Base-by-base conservation (phyloP, 2,888 invertebrate genomes). In the Miltochrista miniata region DNA sequence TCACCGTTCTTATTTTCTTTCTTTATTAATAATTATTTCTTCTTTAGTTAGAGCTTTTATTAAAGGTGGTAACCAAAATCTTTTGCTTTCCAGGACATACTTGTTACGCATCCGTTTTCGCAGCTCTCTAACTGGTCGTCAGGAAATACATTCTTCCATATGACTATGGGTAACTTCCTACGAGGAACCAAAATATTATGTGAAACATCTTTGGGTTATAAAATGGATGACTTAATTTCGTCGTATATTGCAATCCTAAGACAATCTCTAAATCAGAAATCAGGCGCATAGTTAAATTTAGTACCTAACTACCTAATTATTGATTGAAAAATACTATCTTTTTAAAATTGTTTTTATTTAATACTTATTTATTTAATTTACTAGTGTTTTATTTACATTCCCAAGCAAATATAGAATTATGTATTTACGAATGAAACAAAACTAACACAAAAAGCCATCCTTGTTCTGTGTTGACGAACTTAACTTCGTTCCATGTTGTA, bases 51-150 rank as follows among this genome's bases (percentile, higher is more conserved):
- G 5, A 5, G 5, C 18, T 5, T 24, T 24, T 24, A 24, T 24
- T 24, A 24, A 4, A 24, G 18, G 18, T 24, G 18, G 5, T 49
- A 49, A 45, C 18, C 11, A 29, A 44, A 13, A 40, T 45, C 14
- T 42, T 51, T 18, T 35, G 12, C 35, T 48, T 52, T 81, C 82
- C 79, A 97, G 96, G 96, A 97, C 68, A 93, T 97, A 49, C 87
- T 98, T 59, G 94, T 95, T 4, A 96, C 96, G 11, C 96, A 98
- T 85, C 95, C 96, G 18, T 98, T 97, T 85, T 95, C 96, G 1
- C 96, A 97, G 72, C 93, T 99, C 56, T 97, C 96, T 45, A 98
- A 98, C 81, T 99, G 98, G 98, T 98, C 97, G 38, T 97, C 97
- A 8, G 98, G 98, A 10, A 98, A 98, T 81, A 98, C 97, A 0